These are phyloP conservation scores for Parelbella ahira DNA, from an alignment of 2,888 invertebrate species.

Conservation along the genomic window DNA sequence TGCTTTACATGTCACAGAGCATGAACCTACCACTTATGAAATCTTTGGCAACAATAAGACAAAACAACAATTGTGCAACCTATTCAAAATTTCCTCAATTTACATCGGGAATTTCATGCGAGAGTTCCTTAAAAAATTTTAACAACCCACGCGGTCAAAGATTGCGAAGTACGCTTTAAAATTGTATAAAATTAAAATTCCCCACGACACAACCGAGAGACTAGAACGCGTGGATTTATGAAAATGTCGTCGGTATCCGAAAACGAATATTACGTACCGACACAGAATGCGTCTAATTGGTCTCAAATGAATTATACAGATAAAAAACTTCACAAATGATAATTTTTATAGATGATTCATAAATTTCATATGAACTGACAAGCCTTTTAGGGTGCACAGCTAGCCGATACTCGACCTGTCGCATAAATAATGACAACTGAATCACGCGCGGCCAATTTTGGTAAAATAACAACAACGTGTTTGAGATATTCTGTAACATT, in stretches of 20 bases:
- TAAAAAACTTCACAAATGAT: background rate
- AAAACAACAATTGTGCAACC: no score
- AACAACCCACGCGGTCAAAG: no score
- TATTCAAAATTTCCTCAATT: no score
- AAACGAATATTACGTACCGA: conserved; percentile 1
- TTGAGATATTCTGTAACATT: no score
- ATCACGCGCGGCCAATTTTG: no score
- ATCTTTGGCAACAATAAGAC: no score
- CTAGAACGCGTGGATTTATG: background rate
- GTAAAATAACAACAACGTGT: no score
- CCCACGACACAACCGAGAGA: background rate
- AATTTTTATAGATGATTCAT: background rate
- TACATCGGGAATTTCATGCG: no score
- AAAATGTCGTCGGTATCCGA: conserved; percentile 10
- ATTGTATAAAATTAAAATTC: conserved; percentile 10
- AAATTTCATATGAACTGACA: background rate
- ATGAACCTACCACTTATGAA: no score
- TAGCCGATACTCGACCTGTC: background rate
- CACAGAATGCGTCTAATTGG: conserved; percentile 13
- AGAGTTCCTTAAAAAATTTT: no score
- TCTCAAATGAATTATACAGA: conserved; percentile 3
- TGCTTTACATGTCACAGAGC: no score
- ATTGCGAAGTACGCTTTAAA: no score
- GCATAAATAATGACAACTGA: background rate
- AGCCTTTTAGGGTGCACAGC: background rate